Base-by-base conservation (phyloP, 1,140 invertebrate species). In the Drosophila albomicans region DNA sequence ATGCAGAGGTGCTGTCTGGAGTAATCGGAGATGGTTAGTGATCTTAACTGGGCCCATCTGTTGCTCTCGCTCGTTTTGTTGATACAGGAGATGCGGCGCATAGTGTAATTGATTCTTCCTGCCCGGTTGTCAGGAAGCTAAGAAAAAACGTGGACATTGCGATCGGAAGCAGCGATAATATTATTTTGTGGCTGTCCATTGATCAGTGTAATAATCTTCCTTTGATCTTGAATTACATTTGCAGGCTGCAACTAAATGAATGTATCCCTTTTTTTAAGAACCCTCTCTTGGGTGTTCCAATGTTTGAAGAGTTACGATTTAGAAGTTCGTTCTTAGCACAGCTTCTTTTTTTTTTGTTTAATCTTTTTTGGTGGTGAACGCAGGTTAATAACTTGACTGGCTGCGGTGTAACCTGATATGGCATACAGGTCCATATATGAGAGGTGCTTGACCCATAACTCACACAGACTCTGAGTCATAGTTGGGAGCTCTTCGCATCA, bases 151-250 rank as follows among this genome's bases (percentile, higher is more conserved):
- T 35, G 30, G 48, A 85, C 81, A 88, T 56, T 38, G 38, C 13
- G 78, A 85, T 89, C 85, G 84, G 84, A 88, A 88, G 84, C 81
- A 88, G 61, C 70, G 81, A 68, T 80, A 71, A 85, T 70, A 62
- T 54, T 25, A 25, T 25, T 25, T 25, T 25, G 57, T 70, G 69
- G 54, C 52, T 82, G 74, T 66, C 70, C 85, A 88, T 68, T 79
- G 85, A 78, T 89, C 81, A 85, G 85, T 75, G 75, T 78, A 89
- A 88, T 76, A 66, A 72, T 89, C 85, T 81, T 89, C 85, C 85
- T 76, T 76, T 73, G 62, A 89, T 89, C 84, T 88, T 88, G 70
- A 78, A 66, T 86, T 86, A 64, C 78, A 68, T 56, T 32, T 20
- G 35, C 30, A 16, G 7, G 46, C 41, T 8, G 32, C 1, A 54